Evolutionary conservation across 1,140 invertebrate species (phyloP).

Genomic region (Dolichoris vasculosae): DNA sequence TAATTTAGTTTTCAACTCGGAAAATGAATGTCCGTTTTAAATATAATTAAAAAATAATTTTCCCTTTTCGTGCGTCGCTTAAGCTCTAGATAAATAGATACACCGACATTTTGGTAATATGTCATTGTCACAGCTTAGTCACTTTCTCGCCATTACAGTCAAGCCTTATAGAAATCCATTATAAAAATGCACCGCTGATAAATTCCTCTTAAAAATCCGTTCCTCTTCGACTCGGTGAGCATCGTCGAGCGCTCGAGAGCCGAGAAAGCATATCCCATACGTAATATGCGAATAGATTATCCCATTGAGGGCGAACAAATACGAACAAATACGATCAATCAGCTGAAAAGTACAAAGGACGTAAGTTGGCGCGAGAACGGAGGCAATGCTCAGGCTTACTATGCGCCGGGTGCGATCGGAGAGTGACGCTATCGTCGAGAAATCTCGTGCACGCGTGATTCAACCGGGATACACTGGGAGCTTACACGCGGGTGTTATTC

Average conservation of each 20-base stretch:
- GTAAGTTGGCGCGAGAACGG: background rate
- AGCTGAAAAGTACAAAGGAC: background rate
- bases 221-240: no score
- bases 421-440: conserved; percentile 42
- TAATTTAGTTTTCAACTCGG: background rate
- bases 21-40: background rate
- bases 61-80: background rate
- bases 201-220: no score
- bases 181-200: no score
- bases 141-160: background rate
- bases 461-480: conserved; percentile 11
- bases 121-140: background rate
- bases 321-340: conserved; percentile 12
- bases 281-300: background rate
- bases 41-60: background rate
- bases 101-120: background rate
- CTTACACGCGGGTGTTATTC: conserved; percentile 5
- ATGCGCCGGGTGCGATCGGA: background rate
- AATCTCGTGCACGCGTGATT: conserved; percentile 36
- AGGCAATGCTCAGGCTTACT: no score
- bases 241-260: no score
- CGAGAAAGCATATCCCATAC: no score
- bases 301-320: background rate
- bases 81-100: background rate
- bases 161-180: no score